Base-by-base conservation (phyloP, 2,797 vertebrate species). In the Euphonia xanthogaster region DNA sequence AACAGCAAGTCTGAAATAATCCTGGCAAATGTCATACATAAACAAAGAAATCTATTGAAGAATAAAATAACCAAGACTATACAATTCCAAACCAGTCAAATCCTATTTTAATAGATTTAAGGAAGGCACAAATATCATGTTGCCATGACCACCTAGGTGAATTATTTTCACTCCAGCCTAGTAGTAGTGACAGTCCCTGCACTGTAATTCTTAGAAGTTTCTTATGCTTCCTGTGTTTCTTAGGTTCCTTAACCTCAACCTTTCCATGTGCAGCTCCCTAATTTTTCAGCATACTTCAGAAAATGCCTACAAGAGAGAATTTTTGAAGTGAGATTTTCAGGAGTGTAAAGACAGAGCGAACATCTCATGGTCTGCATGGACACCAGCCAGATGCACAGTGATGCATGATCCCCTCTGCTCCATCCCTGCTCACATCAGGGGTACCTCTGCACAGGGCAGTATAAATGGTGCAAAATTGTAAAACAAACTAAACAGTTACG, bases 401-500 rank as follows among this genome's bases (percentile, higher is more conserved):
- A 19, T 72, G n/a, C 1, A 4, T 27, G 39, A 55, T 47, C 12
- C 35, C 28, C 20, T 27, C 24, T 45, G 20, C 20, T 35, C 13
- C 11, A 62, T 73, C 42, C 14, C 31, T 63, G 25, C 27, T 82
- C 40, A 50, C 12, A 5, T 1, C 67, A 22, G 14, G 3, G 30
- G 24, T 33, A 47, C 12, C 10, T 42, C 54, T 78, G 30, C 27
- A 33, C 15, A 44, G 13, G 7, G 2, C 20, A 50, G 4, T 23
- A 20, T 3, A 25, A 85, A 27, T 8, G 31, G 6, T 28, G 7
- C 15, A 73, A 79, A 95, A 68, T 37, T 28, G 14, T 35, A 39
- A 55, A 80, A 54, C 5, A 19, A 3, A 0, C 14, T 54, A 30
- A 62, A 0, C 2, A 14, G 8, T 65, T 53, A 30, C 1, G 0